Base-by-base conservation (phyloP, 2,797 vertebrate genomes). In the Chelon auratus region DNA sequence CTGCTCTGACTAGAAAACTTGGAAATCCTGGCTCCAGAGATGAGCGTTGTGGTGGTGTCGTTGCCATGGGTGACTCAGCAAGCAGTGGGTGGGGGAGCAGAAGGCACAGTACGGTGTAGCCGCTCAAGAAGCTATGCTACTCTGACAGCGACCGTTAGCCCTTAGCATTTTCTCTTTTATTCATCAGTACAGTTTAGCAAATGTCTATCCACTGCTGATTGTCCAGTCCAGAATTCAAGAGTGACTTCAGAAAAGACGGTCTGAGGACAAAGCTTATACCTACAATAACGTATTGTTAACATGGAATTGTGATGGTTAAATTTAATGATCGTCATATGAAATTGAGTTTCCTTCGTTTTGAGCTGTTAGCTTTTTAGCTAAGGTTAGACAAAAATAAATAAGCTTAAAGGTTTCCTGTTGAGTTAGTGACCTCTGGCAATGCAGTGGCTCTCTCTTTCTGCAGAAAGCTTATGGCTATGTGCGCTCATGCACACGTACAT, bases 51-150 rank as follows among this genome's bases (percentile, higher is more conserved):
- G 50, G 78, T 62, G 61, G 42, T 62, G 40, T 43, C 0, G 71
- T 87, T 88, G 64, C 72, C 53, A 77, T 76, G 61, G 65, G 51
- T 87, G 76, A 87, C 72, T 83, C 72, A 66, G 52, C 2, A 50
- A 61, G 54, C 59, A 45, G 59, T 58, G 55, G 56, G 43, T 40
- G 67, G 45, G 39, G 51, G 57, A 72, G 77, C 75, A 70, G 40
- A 63, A 55, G 86, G 75, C 87, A 57, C 74, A 62, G 40, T 40
- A 17, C 47, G 39, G 48, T 48, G 48, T 22, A 18, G 13, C 45
- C 50, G 37, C 43, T 55, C 9, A 17, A 10, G 64, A 13, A 61
- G n/a, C 17, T 39, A 55, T 55, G 73, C 14, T 39, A 14, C 56
- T 24, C 17, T n/a, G 3, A 37, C 22, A 22, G 22, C 22, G 22